phyloP scores from a whole-genome alignment of 2,888 invertebrate species.

The Limnephilus rhombicus region DNA sequence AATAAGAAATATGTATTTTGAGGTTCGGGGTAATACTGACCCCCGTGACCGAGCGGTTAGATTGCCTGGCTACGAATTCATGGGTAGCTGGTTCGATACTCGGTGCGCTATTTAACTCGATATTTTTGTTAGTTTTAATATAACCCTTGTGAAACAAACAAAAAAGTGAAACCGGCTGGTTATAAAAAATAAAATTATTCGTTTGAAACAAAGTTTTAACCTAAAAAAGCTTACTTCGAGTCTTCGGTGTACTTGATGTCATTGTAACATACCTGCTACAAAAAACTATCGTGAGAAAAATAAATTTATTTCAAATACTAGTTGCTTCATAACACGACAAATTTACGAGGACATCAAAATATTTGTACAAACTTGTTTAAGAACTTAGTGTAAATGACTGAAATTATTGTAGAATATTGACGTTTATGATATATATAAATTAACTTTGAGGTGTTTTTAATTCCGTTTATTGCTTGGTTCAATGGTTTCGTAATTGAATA shows the following conservation, averaged over 20 bases:
- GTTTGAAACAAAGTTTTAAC: too few relatives aligned
- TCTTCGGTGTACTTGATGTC: background rate
- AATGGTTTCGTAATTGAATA: background rate
- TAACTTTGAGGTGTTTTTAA: slow-evolving; percentile 44
- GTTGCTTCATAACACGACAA: slow-evolving; percentile 6
- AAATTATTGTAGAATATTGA: background rate
- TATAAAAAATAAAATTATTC: too few relatives aligned
- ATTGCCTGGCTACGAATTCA: too few relatives aligned
- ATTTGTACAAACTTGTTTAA: slow-evolving; percentile 1
- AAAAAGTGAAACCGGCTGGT: too few relatives aligned
- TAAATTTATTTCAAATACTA: background rate
- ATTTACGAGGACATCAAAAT: slow-evolving; percentile 13
- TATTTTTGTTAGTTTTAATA: too few relatives aligned
- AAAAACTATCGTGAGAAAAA: background rate
- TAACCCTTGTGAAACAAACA: too few relatives aligned
- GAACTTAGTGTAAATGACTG: background rate
- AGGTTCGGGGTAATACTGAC: too few relatives aligned
- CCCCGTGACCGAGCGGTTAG: too few relatives aligned
- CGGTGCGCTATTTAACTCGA: too few relatives aligned
- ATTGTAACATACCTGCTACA: background rate
- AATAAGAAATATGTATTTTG: too few relatives aligned
- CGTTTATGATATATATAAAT: slow-evolving; percentile 37
- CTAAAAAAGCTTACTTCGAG: background rate
- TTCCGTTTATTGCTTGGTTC: background rate
- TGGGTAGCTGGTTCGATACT: too few relatives aligned